Conservation (phyloP, 2,888 invertebrate species). For the Drosophila anomelani region DNA sequence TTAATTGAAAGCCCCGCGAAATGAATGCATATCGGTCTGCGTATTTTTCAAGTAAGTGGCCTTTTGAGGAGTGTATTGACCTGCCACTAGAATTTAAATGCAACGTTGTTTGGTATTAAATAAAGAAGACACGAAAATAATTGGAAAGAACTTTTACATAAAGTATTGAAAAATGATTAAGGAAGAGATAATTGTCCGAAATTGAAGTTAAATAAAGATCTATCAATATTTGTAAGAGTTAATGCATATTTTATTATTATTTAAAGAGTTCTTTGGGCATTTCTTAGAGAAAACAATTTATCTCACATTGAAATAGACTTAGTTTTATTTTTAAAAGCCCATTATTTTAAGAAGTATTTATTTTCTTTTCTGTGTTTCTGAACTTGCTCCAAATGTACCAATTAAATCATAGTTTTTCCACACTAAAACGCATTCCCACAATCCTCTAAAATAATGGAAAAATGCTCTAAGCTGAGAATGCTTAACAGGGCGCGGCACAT, state of each 20-base stretch:
- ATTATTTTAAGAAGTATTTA: not conserved
- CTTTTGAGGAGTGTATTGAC: slow-evolving; percentile 5
- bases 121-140: not conserved
- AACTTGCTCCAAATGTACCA: not conserved
- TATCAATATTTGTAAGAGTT: too few species aligned
- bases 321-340: too few species aligned
- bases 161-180: not conserved
- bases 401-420: slow-evolving; percentile 7
- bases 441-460: not conserved
- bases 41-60: not conserved
- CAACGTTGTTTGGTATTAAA: not conserved
- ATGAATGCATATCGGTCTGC: slow-evolving; percentile 9
- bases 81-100: slow-evolving; percentile 8
- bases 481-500: slow-evolving; percentile 47
- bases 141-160: not conserved
- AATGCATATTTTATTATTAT: too few species aligned
- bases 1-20: slow-evolving; percentile 55
- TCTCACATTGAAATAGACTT: not conserved
- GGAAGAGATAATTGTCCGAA: not conserved
- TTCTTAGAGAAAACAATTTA: not conserved
- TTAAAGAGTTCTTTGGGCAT: too few species aligned
- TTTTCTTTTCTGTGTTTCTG: not conserved
- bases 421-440: slow-evolving; percentile 19
- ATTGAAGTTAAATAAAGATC: not conserved
- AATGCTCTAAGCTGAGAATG: slow-evolving; percentile 19